Evolutionary conservation across 2,888 invertebrate species (phyloP).

Genomic region (Zaprionus obscuricornis): DNA sequence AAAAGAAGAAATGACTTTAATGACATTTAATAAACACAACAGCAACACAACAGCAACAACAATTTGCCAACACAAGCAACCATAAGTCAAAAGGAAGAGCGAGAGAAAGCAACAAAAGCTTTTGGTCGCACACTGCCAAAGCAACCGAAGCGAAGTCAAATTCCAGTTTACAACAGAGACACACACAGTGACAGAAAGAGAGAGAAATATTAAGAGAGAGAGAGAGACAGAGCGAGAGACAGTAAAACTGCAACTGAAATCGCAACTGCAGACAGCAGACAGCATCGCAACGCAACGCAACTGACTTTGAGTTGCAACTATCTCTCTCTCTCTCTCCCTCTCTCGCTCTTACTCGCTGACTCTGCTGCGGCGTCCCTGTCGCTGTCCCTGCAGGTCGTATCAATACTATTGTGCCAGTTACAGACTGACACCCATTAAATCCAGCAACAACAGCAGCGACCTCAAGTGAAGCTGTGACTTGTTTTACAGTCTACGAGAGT

Average conservation of each 20-base stretch:
- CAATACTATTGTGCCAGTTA: constrained; percentile 65
- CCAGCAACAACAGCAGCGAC: constrained; percentile 12
- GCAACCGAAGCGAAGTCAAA: constrained; percentile 66
- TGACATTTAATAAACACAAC: constrained; percentile 68
- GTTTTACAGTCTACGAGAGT: too few species aligned
- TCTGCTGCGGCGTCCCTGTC: too few species aligned
- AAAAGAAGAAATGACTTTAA: constrained; percentile 54
- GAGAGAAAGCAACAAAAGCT: neutral
- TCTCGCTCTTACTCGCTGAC: neutral
- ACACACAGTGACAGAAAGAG: constrained; percentile 2
- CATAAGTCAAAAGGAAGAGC: neutral
- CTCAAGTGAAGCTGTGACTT: constrained; percentile 8
- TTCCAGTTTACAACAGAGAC: constrained; percentile 61
- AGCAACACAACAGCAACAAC: too few species aligned
- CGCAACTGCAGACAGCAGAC: too few species aligned
- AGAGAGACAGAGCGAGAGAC: too few species aligned
- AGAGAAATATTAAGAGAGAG: constrained; percentile 3
- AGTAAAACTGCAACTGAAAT: too few species aligned
- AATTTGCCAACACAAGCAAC: constrained; percentile 2
- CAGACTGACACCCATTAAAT: constrained; percentile 68
- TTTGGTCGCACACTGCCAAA: too few species aligned
- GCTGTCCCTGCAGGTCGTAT: constrained; percentile 33
- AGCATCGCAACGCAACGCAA: too few species aligned
- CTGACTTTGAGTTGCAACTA: too few species aligned
- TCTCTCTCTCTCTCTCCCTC: neutral